Evolutionary conservation across 2,888 invertebrate genomes (phyloP), one percentile per base, ranked within the genome.

Genomic region (Mythimna ferrago): DNA sequence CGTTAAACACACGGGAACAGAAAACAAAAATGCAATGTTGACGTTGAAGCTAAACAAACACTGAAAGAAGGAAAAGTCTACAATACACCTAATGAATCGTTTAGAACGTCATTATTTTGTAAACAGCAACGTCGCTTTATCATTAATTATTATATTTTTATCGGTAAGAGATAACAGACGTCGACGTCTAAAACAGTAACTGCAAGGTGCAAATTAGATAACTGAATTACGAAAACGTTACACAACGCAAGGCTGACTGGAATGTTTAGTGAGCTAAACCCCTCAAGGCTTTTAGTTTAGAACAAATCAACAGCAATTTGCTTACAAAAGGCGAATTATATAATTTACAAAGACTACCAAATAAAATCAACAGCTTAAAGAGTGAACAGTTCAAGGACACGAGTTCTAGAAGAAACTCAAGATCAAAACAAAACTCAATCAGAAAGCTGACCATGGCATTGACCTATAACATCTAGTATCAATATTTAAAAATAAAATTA

Each of bases 151-250:
- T 38, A 44, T 51, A 57, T 68, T 69, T 78, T 78, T 63, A 58
- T 82, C 66, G 54, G 38, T n/a, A 19, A 26, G 32, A 79, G 62
- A 80, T 66, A 79, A 56, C 38, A 21, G 44, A n/a, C n/a, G 58
- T 32, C 32, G 51, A n/a, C 19, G 58, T 60, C 62, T 63, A 41
- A 60, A 73, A 62, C 66, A 51, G 62, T 56, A 65, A 60, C 54
- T 66, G 81, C 65, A 81, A 76, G 70, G 77, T 81, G 84, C 66
- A 66, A 77, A 84, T 81, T 81, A 84, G 82, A 76, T 82, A 82
- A 81, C 73, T 7, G n/a, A 76, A 26, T 66, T 76, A 67, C 53
- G 64, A 76, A 71, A 83, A 66, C 35, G 35, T 80, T 80, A 83
- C 72, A 76, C 72, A 83, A 83, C 54, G 35, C 67, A 70, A 76